Evolutionary conservation across 2,797 vertebrate species (phyloP), one percentile per base, ranked within the genome.

Genomic region (Hyperoplus lanceolatus): DNA sequence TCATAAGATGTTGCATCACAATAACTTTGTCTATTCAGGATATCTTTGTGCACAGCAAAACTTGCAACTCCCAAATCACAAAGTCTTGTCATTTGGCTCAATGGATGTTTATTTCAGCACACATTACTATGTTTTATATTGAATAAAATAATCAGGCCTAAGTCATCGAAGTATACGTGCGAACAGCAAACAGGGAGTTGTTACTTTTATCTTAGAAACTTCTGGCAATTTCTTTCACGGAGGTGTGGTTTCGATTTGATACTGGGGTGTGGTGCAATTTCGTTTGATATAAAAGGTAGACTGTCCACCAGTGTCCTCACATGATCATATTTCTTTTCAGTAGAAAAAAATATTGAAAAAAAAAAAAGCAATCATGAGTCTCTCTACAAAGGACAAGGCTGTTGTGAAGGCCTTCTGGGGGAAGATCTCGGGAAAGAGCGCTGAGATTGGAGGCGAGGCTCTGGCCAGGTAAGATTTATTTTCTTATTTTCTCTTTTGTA

Each of bases 391-490:
- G 0, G 96, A 97, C 91, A 96, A 95, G 88, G 0, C 0, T 66
- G 48, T 83, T 10, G 87, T 96, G 55, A 93, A 79, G 86, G 0
- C 0, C 18, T 0, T 83, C 49, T 95, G 94, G 90, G 0, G 0
- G 5, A 94, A 95, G 79, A 12, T 93, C 2, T 0, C 29, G 5
- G 0, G 54, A n/a, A 84, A 84, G 0, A 0, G 29, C 4, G 86
- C 72, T 0, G 86, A 79, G 0, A 81, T 79, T 1, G 95, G 94
- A 1, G 56, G 3, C 0, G 95, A 97, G n/a, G 36, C 94, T 63
- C 87, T 96, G 63, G 62, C 62, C 11, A 96, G 95, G 95, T 95
- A 88, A 42, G 13, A 3, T 60, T 10, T 39, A 21, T 42, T 97
- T 4, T 9, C 51, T 0, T 0, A 9, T 3, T 81, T 84, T 11